Evolutionary conservation across 1,140 invertebrate species (phyloP).

Genomic region (Plodia interpunctella): DNA sequence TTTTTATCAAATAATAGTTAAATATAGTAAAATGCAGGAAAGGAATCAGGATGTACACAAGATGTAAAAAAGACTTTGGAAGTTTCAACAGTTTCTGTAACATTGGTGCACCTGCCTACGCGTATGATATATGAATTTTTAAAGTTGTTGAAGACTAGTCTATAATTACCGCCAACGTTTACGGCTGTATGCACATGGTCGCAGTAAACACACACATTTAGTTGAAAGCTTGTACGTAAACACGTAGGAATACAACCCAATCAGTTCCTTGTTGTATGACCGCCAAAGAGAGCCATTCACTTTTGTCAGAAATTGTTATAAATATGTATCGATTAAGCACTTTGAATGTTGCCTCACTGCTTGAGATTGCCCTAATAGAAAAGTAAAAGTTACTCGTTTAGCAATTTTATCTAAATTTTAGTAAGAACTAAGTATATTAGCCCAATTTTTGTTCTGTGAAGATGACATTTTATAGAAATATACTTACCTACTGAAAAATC

Average conservation of each 20-base stretch:
- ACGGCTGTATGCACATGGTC: neutral
- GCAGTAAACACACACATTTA: neutral
- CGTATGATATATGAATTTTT: too few species aligned
- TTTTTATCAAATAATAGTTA: too few species aligned
- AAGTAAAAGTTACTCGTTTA: neutral
- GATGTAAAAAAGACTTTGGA: too few species aligned
- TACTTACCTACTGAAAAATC: too few species aligned
- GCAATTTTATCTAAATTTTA: too few species aligned
- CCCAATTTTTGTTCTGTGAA: too few species aligned
- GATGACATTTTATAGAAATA: too few species aligned
- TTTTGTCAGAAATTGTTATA: neutral
- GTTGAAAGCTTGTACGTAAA: constrained; percentile 5
- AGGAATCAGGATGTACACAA: too few species aligned
- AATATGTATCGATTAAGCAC: constrained; percentile 3
- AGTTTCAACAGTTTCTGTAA: too few species aligned
- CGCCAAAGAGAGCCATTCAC: constrained; percentile 6
- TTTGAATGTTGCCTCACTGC: neutral
- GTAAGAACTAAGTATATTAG: too few species aligned
- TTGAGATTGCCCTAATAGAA: neutral
- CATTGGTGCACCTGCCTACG: too few species aligned
- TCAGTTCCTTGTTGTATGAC: neutral
- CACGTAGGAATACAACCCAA: neutral
- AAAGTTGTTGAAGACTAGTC: neutral
- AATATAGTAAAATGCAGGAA: too few species aligned
- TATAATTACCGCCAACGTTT: neutral